These are phyloP conservation scores for Cinclus mexicanus DNA, from an alignment of 2,113 vertebrate species.

Conservation along the genomic window DNA sequence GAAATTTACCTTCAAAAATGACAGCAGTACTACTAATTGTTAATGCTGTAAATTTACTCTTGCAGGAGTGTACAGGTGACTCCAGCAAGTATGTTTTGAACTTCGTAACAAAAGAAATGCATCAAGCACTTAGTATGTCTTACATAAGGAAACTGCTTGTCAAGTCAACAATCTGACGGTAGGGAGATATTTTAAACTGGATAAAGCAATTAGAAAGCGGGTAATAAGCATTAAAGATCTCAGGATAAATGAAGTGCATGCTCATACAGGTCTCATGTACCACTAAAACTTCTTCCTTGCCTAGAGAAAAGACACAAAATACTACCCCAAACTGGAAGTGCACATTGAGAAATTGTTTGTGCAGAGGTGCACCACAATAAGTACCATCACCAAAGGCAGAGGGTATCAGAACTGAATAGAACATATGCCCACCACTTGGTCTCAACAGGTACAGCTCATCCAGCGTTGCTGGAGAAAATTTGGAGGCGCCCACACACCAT, in stretches of 20 bases:
- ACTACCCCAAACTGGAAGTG: neutral
- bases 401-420: neutral
- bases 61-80: neutral
- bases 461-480: neutral
- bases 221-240: neutral
- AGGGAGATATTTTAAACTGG: neutral
- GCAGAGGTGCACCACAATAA: neutral
- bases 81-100: neutral
- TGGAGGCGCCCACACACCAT: fast-evolving
- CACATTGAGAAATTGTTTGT: neutral
- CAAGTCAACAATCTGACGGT: neutral
- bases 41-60: neutral
- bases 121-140: neutral
- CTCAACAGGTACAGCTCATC: neutral
- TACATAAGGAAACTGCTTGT: neutral
- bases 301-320: neutral
- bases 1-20: neutral
- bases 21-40: neutral
- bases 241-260: neutral
- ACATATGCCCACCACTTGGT: fast-evolving
- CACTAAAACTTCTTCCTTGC: neutral
- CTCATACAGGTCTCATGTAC: neutral
- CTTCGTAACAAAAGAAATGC: neutral
- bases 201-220: neutral
- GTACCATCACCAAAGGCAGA: neutral